A percentile compares a stretch with the other conserved stretches of the same genome.
Conservation (phyloP, 2,113 vertebrate species). For the Leucosticte australis region DNA sequence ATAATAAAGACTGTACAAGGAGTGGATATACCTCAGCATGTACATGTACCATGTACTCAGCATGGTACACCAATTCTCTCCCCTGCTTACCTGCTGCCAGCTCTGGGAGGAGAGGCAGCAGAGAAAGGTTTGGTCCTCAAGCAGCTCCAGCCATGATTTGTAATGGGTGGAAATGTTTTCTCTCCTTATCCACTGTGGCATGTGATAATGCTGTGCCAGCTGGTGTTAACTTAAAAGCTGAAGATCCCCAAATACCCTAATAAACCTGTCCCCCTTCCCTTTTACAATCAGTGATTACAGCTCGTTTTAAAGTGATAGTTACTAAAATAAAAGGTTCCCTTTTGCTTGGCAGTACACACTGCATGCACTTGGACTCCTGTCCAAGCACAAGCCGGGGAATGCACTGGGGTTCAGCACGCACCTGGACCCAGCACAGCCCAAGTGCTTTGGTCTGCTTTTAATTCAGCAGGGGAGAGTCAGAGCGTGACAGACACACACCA, state of each 20-base stretch:
- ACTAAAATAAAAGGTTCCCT: not conserved
- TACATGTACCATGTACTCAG: no score
- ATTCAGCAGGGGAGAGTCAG: not conserved
- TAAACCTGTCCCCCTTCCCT: not conserved
- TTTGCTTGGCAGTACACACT: not conserved
- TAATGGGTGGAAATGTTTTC: not conserved
- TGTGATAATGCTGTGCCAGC: not conserved
- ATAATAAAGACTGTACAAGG: not conserved
- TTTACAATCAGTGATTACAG: not conserved
- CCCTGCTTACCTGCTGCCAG: not conserved
- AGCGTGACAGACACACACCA: not conserved
- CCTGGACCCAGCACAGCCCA: not conserved
- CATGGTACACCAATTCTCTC: accelerated
- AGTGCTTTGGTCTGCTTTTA: not conserved
- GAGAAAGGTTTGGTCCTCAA: not conserved
- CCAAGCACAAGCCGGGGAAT: not conserved
- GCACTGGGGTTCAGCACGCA: accelerated
- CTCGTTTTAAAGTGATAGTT: not conserved
- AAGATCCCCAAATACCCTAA: not conserved
- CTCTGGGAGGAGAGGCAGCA: not conserved
- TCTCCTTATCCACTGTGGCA: not conserved
- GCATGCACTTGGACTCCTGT: not conserved
- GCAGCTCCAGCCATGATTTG: not conserved
- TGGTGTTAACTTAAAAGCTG: not conserved
- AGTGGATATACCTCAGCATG: not conserved